Conservation (phyloP, 2,113 vertebrate species). For the Collichthys lucidus region DNA sequence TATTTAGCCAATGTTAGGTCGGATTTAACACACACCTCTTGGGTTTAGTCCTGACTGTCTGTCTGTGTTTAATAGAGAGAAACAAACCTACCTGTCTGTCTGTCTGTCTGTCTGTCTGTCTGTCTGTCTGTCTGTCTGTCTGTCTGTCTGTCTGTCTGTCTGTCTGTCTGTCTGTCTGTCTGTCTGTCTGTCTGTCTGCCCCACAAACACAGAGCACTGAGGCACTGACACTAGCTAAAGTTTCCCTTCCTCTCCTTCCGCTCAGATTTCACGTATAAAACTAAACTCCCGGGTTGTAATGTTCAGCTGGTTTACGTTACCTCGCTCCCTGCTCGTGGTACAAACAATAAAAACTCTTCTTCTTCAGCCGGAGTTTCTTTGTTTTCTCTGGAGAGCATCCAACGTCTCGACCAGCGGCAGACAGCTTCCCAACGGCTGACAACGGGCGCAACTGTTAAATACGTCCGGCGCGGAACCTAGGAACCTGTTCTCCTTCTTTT, state of each 20-base stretch:
- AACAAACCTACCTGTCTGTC: not conserved
- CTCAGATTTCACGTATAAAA: not conserved
- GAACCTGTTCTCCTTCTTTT: too few species aligned
- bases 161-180: not conserved
- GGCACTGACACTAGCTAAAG: conserved; percentile 6
- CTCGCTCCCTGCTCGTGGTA: conserved; percentile 6
- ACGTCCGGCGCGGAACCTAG: conserved; percentile 52
- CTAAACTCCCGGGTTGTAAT: fast-evolving
- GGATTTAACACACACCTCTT: not conserved
- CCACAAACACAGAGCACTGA: not conserved
- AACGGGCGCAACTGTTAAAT: conserved; percentile 54
- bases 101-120: not conserved
- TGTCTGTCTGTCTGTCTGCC: not conserved
- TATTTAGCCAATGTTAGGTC: not conserved
- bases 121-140: not conserved
- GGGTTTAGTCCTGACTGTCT: not conserved
- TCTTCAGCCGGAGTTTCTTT: not conserved
- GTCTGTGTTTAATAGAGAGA: not conserved
- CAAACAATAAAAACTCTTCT: not conserved
- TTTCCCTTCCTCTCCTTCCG: not conserved
- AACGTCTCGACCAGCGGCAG: not conserved
- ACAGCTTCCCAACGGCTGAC: not conserved
- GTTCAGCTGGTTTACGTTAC: conserved; percentile 20
- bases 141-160: not conserved
- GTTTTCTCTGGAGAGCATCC: not conserved